These are phyloP conservation scores for Eupithecia insigniata DNA, from an alignment of 2,888 invertebrate species.

Conservation along the genomic window DNA sequence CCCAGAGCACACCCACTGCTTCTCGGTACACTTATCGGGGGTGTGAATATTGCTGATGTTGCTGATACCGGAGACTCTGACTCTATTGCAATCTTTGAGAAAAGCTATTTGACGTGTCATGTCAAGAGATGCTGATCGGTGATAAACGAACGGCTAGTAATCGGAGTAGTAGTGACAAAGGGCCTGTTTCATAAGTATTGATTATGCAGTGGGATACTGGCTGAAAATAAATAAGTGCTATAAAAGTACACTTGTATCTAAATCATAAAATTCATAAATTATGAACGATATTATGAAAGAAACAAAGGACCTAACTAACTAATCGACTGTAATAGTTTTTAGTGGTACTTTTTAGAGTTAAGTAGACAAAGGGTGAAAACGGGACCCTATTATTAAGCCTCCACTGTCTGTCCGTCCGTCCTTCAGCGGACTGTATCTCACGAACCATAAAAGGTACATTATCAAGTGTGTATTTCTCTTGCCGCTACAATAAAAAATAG, in stretches of 20 bases:
- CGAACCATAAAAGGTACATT: too few species aligned
- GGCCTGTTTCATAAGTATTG: background rate
- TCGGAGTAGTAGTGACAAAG: background rate
- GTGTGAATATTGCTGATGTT: constrained; percentile 25
- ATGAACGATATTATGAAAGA: too few species aligned
- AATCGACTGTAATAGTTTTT: background rate
- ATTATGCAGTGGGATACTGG: background rate
- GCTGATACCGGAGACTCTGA: background rate
- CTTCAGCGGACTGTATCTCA: too few species aligned
- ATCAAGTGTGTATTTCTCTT: too few species aligned
- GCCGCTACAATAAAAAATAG: too few species aligned
- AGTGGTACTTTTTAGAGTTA: background rate
- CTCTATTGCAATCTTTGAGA: background rate
- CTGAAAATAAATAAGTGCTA: too few species aligned
- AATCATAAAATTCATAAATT: too few species aligned
- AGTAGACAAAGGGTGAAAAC: too few species aligned
- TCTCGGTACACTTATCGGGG: constrained; percentile 41
- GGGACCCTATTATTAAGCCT: too few species aligned
- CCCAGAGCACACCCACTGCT: constrained; percentile 48
- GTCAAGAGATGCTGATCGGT: background rate
- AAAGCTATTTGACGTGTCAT: background rate
- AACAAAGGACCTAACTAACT: background rate
- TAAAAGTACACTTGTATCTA: background rate
- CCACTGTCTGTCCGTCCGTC: too few species aligned
- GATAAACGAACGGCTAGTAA: background rate